Conservation (phyloP, 2,888 invertebrate genomes). For the Agriopis aurantiaria region DNA sequence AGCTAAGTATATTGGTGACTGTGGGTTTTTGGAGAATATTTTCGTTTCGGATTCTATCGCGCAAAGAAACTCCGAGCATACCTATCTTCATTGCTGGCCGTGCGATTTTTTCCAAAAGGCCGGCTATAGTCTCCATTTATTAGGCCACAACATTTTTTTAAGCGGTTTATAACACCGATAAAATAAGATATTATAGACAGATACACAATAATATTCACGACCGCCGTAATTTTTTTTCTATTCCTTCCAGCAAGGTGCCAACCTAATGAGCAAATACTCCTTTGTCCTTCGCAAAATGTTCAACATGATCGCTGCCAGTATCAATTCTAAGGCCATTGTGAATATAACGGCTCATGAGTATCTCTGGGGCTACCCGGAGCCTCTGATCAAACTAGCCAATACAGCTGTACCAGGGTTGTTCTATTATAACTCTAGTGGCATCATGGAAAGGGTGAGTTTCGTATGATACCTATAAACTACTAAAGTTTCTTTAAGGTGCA, state of each 20-base stretch:
- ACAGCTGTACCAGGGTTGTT: constrained; percentile 86
- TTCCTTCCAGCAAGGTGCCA: constrained; percentile 58
- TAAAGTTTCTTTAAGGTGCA: not conserved
- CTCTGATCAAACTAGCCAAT: constrained; percentile 47
- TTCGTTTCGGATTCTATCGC: too few species aligned
- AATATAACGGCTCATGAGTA: constrained; percentile 48
- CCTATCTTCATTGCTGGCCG: too few species aligned
- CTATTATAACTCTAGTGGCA: constrained; percentile 90
- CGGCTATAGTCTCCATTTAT: too few species aligned
- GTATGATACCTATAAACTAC: not conserved
- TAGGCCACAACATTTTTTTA: too few species aligned
- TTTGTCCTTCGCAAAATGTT: constrained; percentile 86
- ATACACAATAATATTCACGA: too few species aligned
- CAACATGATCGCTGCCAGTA: constrained; percentile 82
- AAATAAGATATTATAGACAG: too few species aligned
- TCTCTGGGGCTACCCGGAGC: constrained; percentile 54
- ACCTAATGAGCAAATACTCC: constrained; percentile 83
- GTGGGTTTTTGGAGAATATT: too few species aligned
- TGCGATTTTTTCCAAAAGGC: too few species aligned
- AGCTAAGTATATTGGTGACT: too few species aligned
- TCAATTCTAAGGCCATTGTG: constrained; percentile 87
- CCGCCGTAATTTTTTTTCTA: not conserved
- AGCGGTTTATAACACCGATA: too few species aligned
- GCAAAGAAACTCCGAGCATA: too few species aligned
- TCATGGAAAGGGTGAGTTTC: constrained; percentile 89